phyloP scores from a whole-genome alignment of 2,888 invertebrate genomes.

The Phytoseiulus persimilis region DNA sequence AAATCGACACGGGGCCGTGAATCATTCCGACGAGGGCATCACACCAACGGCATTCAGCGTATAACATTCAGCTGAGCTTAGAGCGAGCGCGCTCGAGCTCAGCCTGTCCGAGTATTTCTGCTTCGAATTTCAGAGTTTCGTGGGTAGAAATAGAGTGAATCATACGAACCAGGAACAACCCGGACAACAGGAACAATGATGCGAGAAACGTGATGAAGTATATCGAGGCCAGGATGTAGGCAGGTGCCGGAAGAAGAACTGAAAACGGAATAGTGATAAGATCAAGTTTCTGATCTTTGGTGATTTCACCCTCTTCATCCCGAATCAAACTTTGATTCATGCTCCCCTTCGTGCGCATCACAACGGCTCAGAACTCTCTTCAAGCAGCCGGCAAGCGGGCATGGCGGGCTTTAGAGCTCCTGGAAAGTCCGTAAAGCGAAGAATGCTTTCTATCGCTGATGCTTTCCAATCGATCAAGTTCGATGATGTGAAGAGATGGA shows the following conservation, averaged over 20 bases:
- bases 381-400: background rate
- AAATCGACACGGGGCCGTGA: too few relatives aligned
- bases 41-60: background rate
- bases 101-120: too few relatives aligned
- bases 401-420: background rate
- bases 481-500: too few relatives aligned
- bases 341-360: background rate
- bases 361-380: background rate
- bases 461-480: too few relatives aligned
- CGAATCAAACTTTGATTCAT: background rate
- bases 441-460: too few relatives aligned
- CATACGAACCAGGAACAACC: constrained; percentile 24
- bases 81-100: too few relatives aligned
- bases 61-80: too few relatives aligned
- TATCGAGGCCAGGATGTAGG: constrained; percentile 41
- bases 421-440: too few relatives aligned
- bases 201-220: constrained; percentile 41
- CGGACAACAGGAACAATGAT: constrained; percentile 39
- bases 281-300: background rate
- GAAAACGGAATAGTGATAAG: background rate
- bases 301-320: background rate
- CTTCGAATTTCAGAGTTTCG: too few relatives aligned
- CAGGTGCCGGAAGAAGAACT: constrained; percentile 40
- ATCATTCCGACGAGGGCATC: too few relatives aligned
- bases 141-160: background rate